Evolutionary conservation across 2,888 invertebrate species (phyloP), one percentile per base, ranked within the genome.

Genomic region (Didymodactylos carnosus): DNA sequence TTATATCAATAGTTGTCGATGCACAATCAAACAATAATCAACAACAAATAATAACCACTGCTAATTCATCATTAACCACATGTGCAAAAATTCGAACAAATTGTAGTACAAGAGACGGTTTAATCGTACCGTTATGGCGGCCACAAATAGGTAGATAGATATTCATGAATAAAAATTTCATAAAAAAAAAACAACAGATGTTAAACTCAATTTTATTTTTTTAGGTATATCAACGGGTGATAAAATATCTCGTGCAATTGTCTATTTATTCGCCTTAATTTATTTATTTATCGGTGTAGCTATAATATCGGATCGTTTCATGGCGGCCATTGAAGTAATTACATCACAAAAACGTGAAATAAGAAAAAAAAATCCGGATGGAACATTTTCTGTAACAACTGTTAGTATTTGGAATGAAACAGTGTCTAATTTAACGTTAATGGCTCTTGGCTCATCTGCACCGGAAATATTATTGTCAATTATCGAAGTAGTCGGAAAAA

Each of bases 241-340:
- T 80, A 87, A 90, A 77, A 86, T 91, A 77, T 86, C 91, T 76
- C 88, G 98, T 40, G 97, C 97, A 62, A 80, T 89, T 77, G 88
- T 92, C 76, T 99, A 98, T 85, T 93, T 97, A 85, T 78, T 91
- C 72, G 85, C 88, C 70, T 88, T 99, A 84, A 86, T 91, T 79
- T 99, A 95, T 84, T 88, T 97, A 82, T 99, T 98, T 86, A 91
- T 99, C 81, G 98, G 98, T 75, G 95, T 98, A 69, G 95, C 97
- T 78, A 95, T 98, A 83, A 91, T 97, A 78, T 94, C 97, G 78
- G 98, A 98, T 83, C 89, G 95, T 76, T 98, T 98, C 86, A 98
- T 98, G 98, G 93, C 94, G 53, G 91, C 95, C 79, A 98, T 98
- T 82, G 98, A 98, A 87, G 94, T 94, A 78, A 98, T 98, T 83